These are phyloP conservation scores for Ibycter americanus DNA, from an alignment of 2,797 vertebrate genomes.

Conservation along the genomic window DNA sequence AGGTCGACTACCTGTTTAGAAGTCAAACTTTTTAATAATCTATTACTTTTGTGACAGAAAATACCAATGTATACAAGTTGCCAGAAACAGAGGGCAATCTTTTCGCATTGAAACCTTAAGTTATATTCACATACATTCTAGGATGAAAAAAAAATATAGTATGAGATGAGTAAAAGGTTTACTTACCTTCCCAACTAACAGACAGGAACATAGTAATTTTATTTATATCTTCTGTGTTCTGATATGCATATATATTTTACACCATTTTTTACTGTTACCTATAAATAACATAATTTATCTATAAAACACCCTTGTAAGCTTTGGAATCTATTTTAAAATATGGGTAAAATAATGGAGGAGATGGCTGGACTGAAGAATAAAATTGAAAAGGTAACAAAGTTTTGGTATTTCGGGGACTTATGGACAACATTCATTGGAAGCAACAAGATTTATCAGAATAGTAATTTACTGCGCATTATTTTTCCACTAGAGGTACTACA, in stretches of 20 bases:
- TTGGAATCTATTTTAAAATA: background rate
- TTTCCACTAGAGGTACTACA: background rate
- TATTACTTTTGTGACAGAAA: background rate
- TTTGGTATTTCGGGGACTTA: background rate
- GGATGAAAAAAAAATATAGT: background rate
- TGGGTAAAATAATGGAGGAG: background rate
- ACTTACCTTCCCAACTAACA: background rate
- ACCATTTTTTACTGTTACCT: background rate
- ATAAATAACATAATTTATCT: background rate
- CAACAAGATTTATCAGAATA: background rate
- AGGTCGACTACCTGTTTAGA: background rate
- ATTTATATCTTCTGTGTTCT: background rate
- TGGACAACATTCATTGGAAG: background rate
- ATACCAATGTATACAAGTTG: background rate
- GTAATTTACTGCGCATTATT: background rate
- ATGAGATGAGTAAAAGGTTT: background rate
- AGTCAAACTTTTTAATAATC: background rate
- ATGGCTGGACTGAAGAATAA: background rate
- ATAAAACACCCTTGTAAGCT: background rate
- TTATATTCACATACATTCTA: background rate
- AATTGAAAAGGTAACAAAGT: background rate
- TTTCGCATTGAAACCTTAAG: background rate
- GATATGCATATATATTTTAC: background rate
- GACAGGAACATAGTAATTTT: background rate
- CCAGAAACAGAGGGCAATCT: background rate